Conservation (phyloP, 2,113 vertebrate species). For the Scatophagus argus region DNA sequence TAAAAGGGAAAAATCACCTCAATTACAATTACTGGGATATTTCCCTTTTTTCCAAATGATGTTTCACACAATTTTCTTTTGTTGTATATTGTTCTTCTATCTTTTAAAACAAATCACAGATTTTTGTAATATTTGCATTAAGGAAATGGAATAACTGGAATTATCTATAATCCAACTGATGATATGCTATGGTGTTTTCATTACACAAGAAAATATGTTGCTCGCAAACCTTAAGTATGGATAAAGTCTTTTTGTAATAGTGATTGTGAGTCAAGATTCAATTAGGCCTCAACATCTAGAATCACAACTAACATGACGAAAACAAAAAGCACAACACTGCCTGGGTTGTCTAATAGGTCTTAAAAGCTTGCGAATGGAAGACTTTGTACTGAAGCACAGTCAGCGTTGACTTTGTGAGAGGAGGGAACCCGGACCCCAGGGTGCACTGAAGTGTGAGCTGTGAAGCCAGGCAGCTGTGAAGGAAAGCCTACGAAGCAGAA, state of each 20-base stretch:
- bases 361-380: slow-evolving; percentile 16
- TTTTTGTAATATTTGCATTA: neutral
- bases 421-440: neutral
- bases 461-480: slow-evolving; percentile 47
- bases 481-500: slow-evolving; percentile 54
- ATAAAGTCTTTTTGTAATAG: too few species aligned
- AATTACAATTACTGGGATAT: neutral
- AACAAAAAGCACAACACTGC: neutral
- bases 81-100: neutral
- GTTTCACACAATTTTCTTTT: neutral
- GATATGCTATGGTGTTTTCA: neutral
- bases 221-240: neutral
- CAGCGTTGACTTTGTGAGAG: slow-evolving; percentile 23
- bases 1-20: neutral
- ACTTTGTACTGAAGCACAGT: slow-evolving; percentile 21
- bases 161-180: neutral
- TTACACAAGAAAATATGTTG: neutral
- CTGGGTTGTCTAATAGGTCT: neutral
- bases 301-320: neutral
- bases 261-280: slow-evolving; percentile 5
- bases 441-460: slow-evolving; percentile 55
- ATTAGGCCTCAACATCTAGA: neutral
- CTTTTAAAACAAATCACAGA: neutral
- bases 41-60: neutral
- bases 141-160: neutral